A percentile compares a stretch with the other conserved stretches of the same genome.
Evolutionary conservation across 2,888 invertebrate genomes (phyloP).

Genomic region (Entomobrya proxima): DNA sequence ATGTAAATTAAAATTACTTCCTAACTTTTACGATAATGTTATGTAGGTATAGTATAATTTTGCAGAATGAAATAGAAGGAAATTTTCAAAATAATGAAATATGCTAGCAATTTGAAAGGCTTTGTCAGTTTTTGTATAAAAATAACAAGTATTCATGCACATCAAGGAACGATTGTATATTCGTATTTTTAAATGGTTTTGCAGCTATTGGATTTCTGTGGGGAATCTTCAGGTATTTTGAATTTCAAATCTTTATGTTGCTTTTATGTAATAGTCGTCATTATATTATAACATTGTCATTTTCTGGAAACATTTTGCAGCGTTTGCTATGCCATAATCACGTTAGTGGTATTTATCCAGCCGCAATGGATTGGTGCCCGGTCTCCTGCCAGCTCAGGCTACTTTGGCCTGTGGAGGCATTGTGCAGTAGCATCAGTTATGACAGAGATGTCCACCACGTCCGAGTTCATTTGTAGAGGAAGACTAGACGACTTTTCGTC

Average conservation of each 20-base stretch:
- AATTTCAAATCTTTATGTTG: too few relatives aligned
- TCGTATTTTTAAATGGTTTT: slow-evolving; percentile 77
- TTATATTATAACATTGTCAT: background rate
- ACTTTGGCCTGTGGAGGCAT: slow-evolving; percentile 80
- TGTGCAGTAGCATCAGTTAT: slow-evolving; percentile 76
- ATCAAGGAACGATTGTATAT: background rate
- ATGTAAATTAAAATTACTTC: too few relatives aligned
- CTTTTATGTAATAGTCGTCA: background rate
- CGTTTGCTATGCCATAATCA: slow-evolving; percentile 97
- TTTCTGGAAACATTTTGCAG: slow-evolving; percentile 78
- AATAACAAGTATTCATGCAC: too few relatives aligned
- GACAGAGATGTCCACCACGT: slow-evolving; percentile 73
- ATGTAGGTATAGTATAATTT: too few relatives aligned
- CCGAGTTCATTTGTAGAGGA: slow-evolving; percentile 87
- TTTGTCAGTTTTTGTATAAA: too few relatives aligned
- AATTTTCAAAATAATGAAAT: too few relatives aligned
- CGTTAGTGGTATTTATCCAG: slow-evolving; percentile 95
- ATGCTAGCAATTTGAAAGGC: too few relatives aligned
- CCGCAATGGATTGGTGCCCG: slow-evolving; percentile 77
- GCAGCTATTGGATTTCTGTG: slow-evolving; percentile 95
- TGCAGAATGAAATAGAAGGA: too few relatives aligned
- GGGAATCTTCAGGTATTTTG: slow-evolving; percentile 88
- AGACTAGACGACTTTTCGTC: slow-evolving; percentile 88
- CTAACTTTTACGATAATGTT: too few relatives aligned
- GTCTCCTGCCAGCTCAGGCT: slow-evolving; percentile 77